Base-by-base conservation (phyloP, 1,140 invertebrate genomes). In the Batillaria attramentaria region DNA sequence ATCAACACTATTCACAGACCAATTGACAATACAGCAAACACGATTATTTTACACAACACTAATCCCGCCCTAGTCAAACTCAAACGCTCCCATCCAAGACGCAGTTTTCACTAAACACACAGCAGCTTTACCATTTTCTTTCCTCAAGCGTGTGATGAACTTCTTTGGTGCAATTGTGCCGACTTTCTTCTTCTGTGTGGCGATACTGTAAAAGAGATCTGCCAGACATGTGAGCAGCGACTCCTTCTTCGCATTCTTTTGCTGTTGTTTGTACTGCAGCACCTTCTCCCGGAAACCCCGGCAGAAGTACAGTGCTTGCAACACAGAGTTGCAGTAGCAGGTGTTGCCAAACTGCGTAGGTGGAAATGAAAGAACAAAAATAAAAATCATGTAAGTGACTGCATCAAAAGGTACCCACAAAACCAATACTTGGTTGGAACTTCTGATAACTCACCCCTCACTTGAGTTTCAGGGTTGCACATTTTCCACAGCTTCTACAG, bases 121-220 rank as follows among this genome's bases (percentile, higher is more conserved):
- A 46, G 62, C 31, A n/a, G 16, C 70, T 80, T 79, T 84, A 97
- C 97, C 97, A 94, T 99, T 99, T 93, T 99, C 98, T 93, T 99
- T 99, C 86, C 98, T 94, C 86, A 99, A 91, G 86, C 98, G 94
- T 84, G 98, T 97, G 87, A 99, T 99, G 92, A 99, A 99, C 91
- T 99, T 99, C 92, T 99, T 99, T 83, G 99, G 99, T 72, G 98
- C 98, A 90, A 99, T 98, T 57, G 97, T 99, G 57, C 99, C 99
- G 80, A 99, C 98, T 94, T 99, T 99, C 91, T 99, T 99, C 93
- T 99, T 99, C 89, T 99, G 98, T 5, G 97, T 99, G 2, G 98
- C 97, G 90, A 99, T 99, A 91, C 95, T 99, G 92, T 99, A 97
- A 93, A 99, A 99, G 37, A 99, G 93, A 93, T 99, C 99, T 78